Base-by-base conservation (phyloP, 2,797 vertebrate genomes). In the Takifugu rubripes region DNA sequence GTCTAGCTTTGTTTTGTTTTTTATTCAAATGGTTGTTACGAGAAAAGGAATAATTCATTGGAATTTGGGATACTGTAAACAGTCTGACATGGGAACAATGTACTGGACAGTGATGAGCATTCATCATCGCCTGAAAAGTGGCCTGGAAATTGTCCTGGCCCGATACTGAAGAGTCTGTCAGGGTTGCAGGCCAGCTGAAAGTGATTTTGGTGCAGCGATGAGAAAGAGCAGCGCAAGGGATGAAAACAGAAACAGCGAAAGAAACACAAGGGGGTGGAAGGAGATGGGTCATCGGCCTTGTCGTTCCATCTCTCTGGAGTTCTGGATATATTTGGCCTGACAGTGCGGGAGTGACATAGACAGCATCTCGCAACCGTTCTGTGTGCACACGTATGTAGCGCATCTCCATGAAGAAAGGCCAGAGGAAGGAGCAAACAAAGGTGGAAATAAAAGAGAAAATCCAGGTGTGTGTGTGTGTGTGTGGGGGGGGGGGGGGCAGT, bases 291-390 rank as follows among this genome's bases (percentile, higher is more conserved):
- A 62, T 77, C 64, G 52, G 67, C 61, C 43, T 17, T 16, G 52
- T 67, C 9, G 11, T 51, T 29, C 68, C 55, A 58, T 74, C 54
- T 69, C 59, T 71, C 59, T 36, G 52, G 29, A 59, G 56, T 72
- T 65, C 60, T 58, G 52, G 69, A 79, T 68, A 61, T 70, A 81
- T 84, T 73, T 72, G 64, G 54, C 51, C 65, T 67, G 75, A 84
- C 78, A 78, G 58, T 57, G 57, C 55, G 52, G 63, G 45, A 71
- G 56, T 25, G 6, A 53, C 36, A 49, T 59, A 69, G 59, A 70
- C 50, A 56, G 58, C 62, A 72, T 65, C 56, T 63, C 52, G 58
- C 3, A 10, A 62, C 15, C 61, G 55, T 67, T 61, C 55, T 71
- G 62, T 71, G 62, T 66, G 63, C 63, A 66, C 43, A 70, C 25